Evolutionary conservation across 2,797 vertebrate species (phyloP).

Genomic region (Anguilla anguilla): DNA sequence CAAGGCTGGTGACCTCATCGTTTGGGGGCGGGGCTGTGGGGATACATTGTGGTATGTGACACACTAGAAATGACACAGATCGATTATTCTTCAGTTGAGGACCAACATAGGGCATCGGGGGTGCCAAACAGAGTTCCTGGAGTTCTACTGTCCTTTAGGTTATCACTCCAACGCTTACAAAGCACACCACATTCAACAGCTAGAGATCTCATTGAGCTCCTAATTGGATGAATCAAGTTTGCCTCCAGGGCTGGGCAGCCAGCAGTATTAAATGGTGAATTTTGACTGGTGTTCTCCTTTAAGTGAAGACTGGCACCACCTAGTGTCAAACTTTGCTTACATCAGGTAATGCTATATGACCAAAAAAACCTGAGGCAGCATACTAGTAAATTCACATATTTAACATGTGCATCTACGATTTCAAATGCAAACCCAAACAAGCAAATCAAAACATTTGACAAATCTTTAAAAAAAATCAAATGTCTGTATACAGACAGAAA

Average conservation of each 20-base stretch:
- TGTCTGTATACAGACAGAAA: not conserved
- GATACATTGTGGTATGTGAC: too few relatives aligned
- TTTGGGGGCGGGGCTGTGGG: too few relatives aligned
- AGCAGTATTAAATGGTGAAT: not conserved
- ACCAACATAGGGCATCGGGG: not conserved
- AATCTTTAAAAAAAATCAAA: not conserved
- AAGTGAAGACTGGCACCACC: slow-evolving; percentile 15
- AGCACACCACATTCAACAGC: too few relatives aligned
- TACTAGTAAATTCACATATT: not conserved
- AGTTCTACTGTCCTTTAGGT: too few relatives aligned
- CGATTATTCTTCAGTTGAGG: too few relatives aligned
- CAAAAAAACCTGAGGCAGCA: not conserved
- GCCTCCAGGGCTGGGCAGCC: too few relatives aligned
- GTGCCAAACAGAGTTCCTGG: not conserved
- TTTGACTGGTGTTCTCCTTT: not conserved
- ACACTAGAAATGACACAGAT: too few relatives aligned
- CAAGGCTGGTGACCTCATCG: too few relatives aligned
- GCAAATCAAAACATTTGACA: not conserved
- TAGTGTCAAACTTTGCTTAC: not conserved
- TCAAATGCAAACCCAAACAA: not conserved
- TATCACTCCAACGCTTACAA: too few relatives aligned
- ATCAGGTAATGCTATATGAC: not conserved
- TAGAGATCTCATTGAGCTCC: too few relatives aligned
- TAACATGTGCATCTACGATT: not conserved
- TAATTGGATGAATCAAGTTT: too few relatives aligned